Percentiles rank a stretch among this genome's conserved stretches.
These are phyloP conservation scores for Pararge aegeria DNA, from an alignment of 1,140 invertebrate genomes.

Conservation along the genomic window DNA sequence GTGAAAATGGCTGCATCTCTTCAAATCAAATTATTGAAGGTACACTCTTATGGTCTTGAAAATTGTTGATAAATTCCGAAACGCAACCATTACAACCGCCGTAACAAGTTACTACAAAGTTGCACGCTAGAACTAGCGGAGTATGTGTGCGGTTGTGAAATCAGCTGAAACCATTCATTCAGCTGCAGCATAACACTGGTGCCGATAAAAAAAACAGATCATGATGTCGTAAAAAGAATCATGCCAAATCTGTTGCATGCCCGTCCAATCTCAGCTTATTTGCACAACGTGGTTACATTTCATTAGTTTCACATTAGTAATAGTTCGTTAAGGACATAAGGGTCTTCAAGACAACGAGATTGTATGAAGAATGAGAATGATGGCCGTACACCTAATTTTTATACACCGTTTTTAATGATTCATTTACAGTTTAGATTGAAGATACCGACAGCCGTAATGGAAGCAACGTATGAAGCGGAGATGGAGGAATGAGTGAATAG, in stretches of 20 bases:
- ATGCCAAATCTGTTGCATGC: constrained; percentile 60
- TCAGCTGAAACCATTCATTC: constrained; percentile 62
- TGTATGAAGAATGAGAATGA: constrained; percentile 8
- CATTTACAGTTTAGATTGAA: constrained; percentile 8
- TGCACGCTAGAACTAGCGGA: constrained; percentile 55
- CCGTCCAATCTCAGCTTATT: constrained; percentile 75
- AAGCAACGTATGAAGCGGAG: constrained; percentile 39
- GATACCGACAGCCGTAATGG: constrained; percentile 42
- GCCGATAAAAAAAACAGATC: constrained; percentile 34
- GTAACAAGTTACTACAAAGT: constrained; percentile 30
- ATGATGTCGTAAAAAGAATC: constrained; percentile 33
- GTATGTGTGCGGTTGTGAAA: constrained; percentile 65
- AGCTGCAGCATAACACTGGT: constrained; percentile 44
- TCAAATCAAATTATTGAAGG: neutral
- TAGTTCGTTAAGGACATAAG: constrained; percentile 2
- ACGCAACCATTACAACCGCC: constrained; percentile 1
- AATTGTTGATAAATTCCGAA: no score
- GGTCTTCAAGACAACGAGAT: constrained; percentile 4
- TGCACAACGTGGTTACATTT: constrained; percentile 44
- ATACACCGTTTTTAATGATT: neutral
- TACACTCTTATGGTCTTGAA: neutral
- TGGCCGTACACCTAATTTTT: neutral
- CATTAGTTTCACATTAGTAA: constrained; percentile 1
- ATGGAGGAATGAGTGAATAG: constrained; percentile 21
- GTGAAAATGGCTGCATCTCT: constrained; percentile 14